Evolutionary conservation across 1,140 invertebrate genomes (phyloP).

Genomic region (Brachionus plicatilis): DNA sequence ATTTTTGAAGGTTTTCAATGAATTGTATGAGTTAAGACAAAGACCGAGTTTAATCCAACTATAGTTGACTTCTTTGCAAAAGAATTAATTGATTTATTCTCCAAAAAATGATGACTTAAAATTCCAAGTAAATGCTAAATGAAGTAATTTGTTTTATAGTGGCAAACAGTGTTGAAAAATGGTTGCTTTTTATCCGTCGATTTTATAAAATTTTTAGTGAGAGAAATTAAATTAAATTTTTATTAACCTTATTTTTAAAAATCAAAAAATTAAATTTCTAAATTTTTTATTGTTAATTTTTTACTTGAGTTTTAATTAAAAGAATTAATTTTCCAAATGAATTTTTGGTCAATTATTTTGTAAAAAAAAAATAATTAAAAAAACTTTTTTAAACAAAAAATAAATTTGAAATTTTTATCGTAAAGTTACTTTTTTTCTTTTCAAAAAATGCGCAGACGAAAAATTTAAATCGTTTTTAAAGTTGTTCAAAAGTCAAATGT

Average conservation of each 20-base stretch:
- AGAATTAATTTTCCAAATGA: neutral
- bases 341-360: neutral
- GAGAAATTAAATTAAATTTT: neutral
- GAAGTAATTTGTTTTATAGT: neutral
- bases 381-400: neutral
- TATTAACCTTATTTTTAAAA: neutral
- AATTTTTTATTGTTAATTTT: neutral
- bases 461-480: too few relatives aligned
- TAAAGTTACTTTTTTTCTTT: neutral
- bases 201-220: neutral
- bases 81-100: too few relatives aligned
- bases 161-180: neutral
- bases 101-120: too few relatives aligned
- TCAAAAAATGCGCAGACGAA: too few relatives aligned
- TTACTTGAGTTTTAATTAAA: neutral
- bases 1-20: neutral
- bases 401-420: too few relatives aligned
- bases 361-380: neutral
- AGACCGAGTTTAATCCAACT: neutral
- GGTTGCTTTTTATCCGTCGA: neutral
- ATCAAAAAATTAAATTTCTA: neutral
- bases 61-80: neutral
- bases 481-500: too few relatives aligned
- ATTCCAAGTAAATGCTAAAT: too few relatives aligned
- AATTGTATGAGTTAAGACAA: neutral